Conservation (phyloP, 2,113 vertebrate genomes). For the Ciconia stormi region DNA sequence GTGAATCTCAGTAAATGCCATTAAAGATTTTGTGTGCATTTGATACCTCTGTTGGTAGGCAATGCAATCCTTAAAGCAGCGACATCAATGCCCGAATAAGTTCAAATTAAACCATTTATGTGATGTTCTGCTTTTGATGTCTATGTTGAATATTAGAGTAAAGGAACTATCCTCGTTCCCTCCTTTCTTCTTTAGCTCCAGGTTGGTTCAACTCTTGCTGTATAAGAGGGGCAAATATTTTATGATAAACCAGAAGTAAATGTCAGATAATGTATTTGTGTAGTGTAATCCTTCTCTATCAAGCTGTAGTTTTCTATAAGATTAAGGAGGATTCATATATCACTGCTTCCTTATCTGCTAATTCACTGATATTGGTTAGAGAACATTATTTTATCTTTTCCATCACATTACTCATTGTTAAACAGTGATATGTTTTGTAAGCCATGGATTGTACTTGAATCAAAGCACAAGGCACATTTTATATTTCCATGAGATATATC, state of each 20-base stretch:
- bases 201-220: background rate
- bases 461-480: background rate
- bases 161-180: background rate
- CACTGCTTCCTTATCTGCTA: background rate
- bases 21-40: background rate
- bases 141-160: background rate
- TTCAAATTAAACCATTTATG: background rate
- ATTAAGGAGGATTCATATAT: conserved; percentile 19
- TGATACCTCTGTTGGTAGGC: background rate
- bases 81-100: background rate
- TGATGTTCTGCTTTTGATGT: background rate
- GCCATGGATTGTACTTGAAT: background rate
- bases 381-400: conserved; percentile 22
- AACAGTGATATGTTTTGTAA: background rate
- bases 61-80: background rate
- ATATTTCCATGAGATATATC: background rate
- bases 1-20: background rate
- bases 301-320: background rate
- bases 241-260: conserved; percentile 11
- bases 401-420: background rate
- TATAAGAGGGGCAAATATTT: background rate
- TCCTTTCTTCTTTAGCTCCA: background rate
- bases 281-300: conserved; percentile 23
- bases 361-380: background rate
- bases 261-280: conserved; percentile 5